phyloP scores from a whole-genome alignment of 2,113 vertebrate genomes.

The Polypterus senegalus region DNA sequence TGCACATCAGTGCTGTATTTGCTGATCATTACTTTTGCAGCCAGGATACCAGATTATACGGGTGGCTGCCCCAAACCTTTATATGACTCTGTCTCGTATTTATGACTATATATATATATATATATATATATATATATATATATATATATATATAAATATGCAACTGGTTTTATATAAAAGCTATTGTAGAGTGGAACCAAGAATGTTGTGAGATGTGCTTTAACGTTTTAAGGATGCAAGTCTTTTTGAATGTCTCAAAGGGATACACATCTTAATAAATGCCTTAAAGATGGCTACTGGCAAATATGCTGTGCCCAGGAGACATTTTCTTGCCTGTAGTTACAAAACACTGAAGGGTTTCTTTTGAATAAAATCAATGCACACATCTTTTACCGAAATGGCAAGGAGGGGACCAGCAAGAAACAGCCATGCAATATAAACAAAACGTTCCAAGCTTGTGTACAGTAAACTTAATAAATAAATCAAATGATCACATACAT shows the following conservation, averaged over 20 bases:
- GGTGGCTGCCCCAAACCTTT: too few relatives aligned
- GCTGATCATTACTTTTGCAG: too few relatives aligned
- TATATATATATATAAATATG: neutral
- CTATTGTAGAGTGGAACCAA: neutral
- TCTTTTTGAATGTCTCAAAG: neutral
- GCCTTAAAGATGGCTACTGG: constrained; percentile 14
- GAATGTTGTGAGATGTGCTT: neutral
- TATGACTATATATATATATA: too few relatives aligned
- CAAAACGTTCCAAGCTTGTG: neutral
- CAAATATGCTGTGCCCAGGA: constrained; percentile 20
- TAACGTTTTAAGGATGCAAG: neutral
- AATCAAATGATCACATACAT: too few relatives aligned
- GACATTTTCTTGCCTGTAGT: constrained; percentile 21
- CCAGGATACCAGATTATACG: too few relatives aligned
- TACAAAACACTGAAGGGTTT: constrained; percentile 21
- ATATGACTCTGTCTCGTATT: too few relatives aligned
- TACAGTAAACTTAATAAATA: too few relatives aligned
- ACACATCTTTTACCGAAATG: constrained; percentile 24
- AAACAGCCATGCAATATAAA: constrained; percentile 15
- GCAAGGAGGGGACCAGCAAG: constrained; percentile 19
- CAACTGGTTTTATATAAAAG: neutral
- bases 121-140: too few relatives aligned
- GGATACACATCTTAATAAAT: neutral
- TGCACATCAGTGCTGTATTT: too few relatives aligned
- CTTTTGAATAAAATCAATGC: constrained; percentile 28